Evolutionary conservation across 2,113 vertebrate species (phyloP), one percentile per base, ranked within the genome.

Genomic region (Thomomys bottae): DNA sequence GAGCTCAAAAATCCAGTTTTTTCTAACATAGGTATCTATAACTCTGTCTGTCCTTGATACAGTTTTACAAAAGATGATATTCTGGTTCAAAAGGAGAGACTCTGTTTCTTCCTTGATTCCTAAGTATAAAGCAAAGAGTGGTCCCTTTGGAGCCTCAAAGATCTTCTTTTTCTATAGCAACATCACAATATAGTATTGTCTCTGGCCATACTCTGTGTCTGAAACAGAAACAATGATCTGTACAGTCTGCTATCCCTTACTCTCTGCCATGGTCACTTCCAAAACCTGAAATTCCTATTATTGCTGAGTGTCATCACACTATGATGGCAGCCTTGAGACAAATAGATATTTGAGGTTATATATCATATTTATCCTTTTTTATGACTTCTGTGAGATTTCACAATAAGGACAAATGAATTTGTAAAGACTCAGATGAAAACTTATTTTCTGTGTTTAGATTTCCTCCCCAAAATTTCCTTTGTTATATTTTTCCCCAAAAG

Each of bases 391-490:
- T 64, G 23, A 66, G 23, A 3, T 36, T 59, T 72, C 77, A 81
- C 4, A 67, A 42, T 28, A 72, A 61, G 49, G 17, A 75, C 0
- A 66, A 66, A 0, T 64, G 17, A 38, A 79, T 70, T 93, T 91
- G 78, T 86, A 81, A 79, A 83, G 1, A 3, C 6, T 4, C 36
- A 7, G 67, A 71, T 45, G 23, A 64, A 83, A 88, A 86, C 2
- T 8, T 18, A 4, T 38, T 78, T 94, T 71, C 49, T 79, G 6
- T 86, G 15, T 38, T 87, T 70, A 76, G 28, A 89, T 80, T 75
- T 89, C 18, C 24, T 71, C 61, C 14, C 28, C 83, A 61, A 54
- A 36, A 77, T 1, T 57, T 38, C 1, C 17, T 75, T 79, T 72
- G 32, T 38, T 49, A 24, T 79, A 84, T 3, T 76, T 6, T 3